Percentiles rank a stretch among this genome's conserved stretches.
Conservation (phyloP, 2,888 invertebrate species). For the Timandra comae region DNA sequence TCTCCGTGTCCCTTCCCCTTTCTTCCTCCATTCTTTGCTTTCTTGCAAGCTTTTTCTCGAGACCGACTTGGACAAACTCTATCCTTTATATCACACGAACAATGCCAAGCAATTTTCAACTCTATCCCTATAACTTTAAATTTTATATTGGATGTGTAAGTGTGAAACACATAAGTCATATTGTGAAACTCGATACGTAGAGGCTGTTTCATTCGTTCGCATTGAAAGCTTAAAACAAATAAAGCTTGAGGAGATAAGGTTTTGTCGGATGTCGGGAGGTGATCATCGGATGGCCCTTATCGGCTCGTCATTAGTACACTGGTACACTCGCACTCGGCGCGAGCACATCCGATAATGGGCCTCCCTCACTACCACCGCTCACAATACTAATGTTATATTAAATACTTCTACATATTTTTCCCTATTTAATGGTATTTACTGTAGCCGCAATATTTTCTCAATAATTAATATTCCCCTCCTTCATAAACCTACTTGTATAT, state of each 20-base stretch:
- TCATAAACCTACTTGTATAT: too few relatives aligned
- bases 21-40: slow-evolving; percentile 73
- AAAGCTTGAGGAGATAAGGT: slow-evolving; percentile 68
- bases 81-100: slow-evolving; percentile 31
- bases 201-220: slow-evolving; percentile 70
- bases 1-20: slow-evolving; percentile 72
- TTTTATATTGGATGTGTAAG: slow-evolving; percentile 18
- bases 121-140: fast-evolving
- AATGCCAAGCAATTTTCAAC: slow-evolving; percentile 20
- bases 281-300: slow-evolving; percentile 53
- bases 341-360: too few relatives aligned
- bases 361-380: too few relatives aligned
- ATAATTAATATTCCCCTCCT: too few relatives aligned
- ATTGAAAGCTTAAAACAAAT: slow-evolving; percentile 74
- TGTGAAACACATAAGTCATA: slow-evolving; percentile 33
- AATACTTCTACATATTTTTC: too few relatives aligned
- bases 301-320: slow-evolving; percentile 23
- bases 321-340: too few relatives aligned
- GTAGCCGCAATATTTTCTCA: too few relatives aligned
- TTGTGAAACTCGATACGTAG: slow-evolving; percentile 37
- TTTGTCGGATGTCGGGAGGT: slow-evolving; percentile 53
- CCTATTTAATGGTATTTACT: too few relatives aligned
- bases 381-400: too few relatives aligned
- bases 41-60: slow-evolving; percentile 73
- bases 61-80: slow-evolving; percentile 46